Base-by-base conservation (phyloP, 1,140 invertebrate species). In the Onthophagus taurus region DNA sequence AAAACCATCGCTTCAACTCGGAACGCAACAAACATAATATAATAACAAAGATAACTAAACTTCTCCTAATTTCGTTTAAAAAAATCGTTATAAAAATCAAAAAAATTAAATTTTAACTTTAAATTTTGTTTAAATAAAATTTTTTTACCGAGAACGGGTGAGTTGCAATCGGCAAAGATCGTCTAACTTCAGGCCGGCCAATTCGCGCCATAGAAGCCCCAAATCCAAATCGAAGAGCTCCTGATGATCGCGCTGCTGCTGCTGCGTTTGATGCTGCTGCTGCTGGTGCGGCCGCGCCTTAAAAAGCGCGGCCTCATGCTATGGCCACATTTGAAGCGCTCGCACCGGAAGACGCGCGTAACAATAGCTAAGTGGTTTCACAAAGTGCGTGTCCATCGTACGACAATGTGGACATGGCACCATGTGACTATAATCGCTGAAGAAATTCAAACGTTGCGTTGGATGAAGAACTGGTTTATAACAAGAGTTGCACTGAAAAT, bases 391-490 rank as follows among this genome's bases (percentile, higher is more conserved):
- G 68, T 95, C 92, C 47, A 89, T 73, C 11, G 80, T 78, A 52
- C 83, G 80, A 74, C 92, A 97, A 63, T 88, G 85, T 6, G 88
- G 89, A 69, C 93, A 97, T 43, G 83, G 79, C 55, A 92, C 80
- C 53, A 83, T 79, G 57, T 89, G 88, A 64, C 89, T 94, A 74
- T 95, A 97, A 69, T 96, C 89, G 52, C 89, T 94, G 75, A 90
- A 94, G 75, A 82, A 96, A 68, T 87, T 85, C 47, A 93, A 71
- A 51, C 87, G 77, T 67, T 92, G 85, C 57, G 88, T 82, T 6
- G 85, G 84, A 58, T 85, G 78, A 56, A 92, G 81, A 39, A 93
- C 74, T 14, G 86, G 77, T 66, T 87, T 85, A 66, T 79, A 81
- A 73, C 89, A 93, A 58, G 76, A 81, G 74, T 89, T 91, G 72